Base-by-base conservation (phyloP, 2,888 invertebrate species). In the Heliconius sara region DNA sequence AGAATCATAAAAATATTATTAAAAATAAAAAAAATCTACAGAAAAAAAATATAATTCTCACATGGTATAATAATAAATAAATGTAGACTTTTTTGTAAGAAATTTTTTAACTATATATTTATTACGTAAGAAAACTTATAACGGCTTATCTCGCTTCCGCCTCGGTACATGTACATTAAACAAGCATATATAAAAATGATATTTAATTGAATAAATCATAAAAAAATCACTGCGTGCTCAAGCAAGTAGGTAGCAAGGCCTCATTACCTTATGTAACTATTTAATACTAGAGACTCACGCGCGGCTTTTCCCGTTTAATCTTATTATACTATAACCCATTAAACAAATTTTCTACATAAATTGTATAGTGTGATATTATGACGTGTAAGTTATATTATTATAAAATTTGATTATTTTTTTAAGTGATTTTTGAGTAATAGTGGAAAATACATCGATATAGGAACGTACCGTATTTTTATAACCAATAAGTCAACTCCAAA, bases 111-210 rank as follows among this genome's bases (percentile, higher is more conserved):
- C n/a, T 39, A 68, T 39, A 22, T 70, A 27, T 70, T 25, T 43
- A 70, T 47, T 70, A 47, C 70, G 70, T 70, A 70, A 70, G 70
- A 25, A 70, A 70, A 47, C 47, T 47, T 70, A 70, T 70, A 70
- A 73, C 39, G 57, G 73, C 73, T 73, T 73, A 73, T 73, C 60
- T 34, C 34, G 16, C n/a, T 73, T 73, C 73, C 73, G 73, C 73
- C 43, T 70, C n/a, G 34, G 34, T 70, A 70, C 70, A 70, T 16
- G 73, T 73, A 72, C 72, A 34, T 70, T 22, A 34, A 22, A 73
- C 57, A 60, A 34, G 73, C 60, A 16, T 39, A 60, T 73, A 60
- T 73, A 60, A 73, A 73, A 73, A 73, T 73, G 34, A 3, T 39
- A 19, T 60, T 73, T 73, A 73, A 73, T 60, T 73, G 39, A 73